These are phyloP conservation scores for Mastomys coucha DNA, from an alignment of 2,113 vertebrate genomes.

Conservation along the genomic window DNA sequence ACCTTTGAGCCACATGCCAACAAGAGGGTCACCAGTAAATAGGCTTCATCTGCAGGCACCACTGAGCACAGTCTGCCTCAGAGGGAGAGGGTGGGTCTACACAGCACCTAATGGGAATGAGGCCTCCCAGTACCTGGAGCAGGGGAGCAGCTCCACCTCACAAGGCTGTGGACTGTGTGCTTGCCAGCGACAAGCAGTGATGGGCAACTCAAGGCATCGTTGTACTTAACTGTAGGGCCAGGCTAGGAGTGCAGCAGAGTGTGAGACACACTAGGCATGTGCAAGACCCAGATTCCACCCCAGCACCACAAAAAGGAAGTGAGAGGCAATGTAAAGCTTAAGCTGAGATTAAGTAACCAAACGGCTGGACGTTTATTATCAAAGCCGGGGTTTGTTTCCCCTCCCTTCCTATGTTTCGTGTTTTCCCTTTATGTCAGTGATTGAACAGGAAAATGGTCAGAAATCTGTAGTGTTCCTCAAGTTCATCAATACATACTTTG, in stretches of 20 bases:
- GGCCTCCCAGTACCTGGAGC: background rate
- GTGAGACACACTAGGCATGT: too few relatives aligned
- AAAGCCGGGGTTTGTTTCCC: conserved; percentile 79
- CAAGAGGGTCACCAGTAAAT: background rate
- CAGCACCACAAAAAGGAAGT: background rate
- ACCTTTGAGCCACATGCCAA: background rate
- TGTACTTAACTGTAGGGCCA: background rate
- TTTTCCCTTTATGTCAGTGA: conserved; percentile 62
- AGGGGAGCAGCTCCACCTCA: background rate
- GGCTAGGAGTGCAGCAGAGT: fast-evolving
- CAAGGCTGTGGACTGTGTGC: fast-evolving
- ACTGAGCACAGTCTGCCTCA: background rate
- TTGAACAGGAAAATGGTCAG: background rate
- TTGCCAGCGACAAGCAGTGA: background rate
- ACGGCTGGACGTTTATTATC: conserved; percentile 63
- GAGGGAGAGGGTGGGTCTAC: background rate
- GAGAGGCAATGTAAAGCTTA: conserved; percentile 3
- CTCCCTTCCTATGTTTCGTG: conserved; percentile 55
- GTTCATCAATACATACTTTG: conserved; percentile 28
- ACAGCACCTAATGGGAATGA: background rate
- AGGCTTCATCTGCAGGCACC: background rate
- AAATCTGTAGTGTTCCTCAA: conserved; percentile 63
- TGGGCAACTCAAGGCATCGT: conserved; percentile 43
- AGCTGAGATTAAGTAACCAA: conserved; percentile 73
- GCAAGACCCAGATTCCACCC: background rate